Evolutionary conservation across 2,888 invertebrate species (phyloP).

Genomic region (Drosophila engyochracea): DNA sequence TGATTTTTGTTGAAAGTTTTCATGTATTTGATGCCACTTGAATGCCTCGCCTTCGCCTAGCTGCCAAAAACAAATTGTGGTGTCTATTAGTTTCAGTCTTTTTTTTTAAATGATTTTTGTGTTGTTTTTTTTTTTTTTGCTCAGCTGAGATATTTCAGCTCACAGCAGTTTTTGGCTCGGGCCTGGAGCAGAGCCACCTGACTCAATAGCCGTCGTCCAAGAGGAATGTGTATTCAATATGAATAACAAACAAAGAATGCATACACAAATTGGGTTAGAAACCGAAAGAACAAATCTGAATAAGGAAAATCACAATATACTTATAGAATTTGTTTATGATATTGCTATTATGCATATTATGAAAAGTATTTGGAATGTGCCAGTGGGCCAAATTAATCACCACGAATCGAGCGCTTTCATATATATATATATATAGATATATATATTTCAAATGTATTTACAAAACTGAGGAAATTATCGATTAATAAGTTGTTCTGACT

Average conservation of each 20-base stretch:
- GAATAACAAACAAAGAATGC: conserved; percentile 35
- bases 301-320: background rate
- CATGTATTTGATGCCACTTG: conserved; percentile 53
- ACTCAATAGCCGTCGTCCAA: background rate
- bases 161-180: conserved; percentile 8
- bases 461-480: background rate
- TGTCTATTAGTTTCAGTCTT: conserved; percentile 14
- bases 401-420: conserved; percentile 5
- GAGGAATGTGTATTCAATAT: conserved; percentile 17
- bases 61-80: conserved; percentile 48
- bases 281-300: background rate
- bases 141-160: conserved; percentile 32
- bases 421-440: conserved; percentile 1
- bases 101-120: background rate
- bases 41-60: conserved; percentile 50
- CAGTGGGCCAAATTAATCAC: conserved; percentile 25
- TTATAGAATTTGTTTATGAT: conserved; percentile 28
- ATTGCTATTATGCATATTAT: conserved; percentile 13
- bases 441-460: background rate
- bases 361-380: conserved; percentile 29
- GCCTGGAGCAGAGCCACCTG: conserved; percentile 40
- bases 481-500: background rate
- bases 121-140: background rate
- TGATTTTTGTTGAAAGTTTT: conserved; percentile 44
- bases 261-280: conserved; percentile 1